These are phyloP conservation scores for Myodes glareolus DNA, from an alignment of 2,113 vertebrate genomes.

Conservation along the genomic window DNA sequence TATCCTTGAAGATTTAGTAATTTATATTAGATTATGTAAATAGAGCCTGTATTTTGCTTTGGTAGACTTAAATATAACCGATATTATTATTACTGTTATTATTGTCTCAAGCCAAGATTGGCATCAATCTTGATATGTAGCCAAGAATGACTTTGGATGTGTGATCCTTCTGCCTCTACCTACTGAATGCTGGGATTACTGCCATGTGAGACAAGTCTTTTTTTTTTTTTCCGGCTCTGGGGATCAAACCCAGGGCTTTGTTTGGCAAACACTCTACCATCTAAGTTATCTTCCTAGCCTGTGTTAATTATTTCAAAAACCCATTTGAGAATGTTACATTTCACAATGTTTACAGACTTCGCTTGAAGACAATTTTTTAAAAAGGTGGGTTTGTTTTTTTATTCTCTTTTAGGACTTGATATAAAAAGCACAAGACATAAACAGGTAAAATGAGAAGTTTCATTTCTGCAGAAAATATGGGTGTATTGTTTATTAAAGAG, in stretches of 20 bases:
- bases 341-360: background rate
- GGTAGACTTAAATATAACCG: background rate
- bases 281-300: background rate
- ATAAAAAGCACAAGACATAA: background rate
- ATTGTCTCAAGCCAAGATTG: background rate
- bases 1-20: background rate
- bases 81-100: background rate
- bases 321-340: background rate
- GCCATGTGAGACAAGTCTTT: background rate
- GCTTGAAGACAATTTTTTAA: background rate
- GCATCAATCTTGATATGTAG: background rate
- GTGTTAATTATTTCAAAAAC: background rate
- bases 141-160: background rate
- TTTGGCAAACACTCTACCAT: background rate
- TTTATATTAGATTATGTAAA: background rate
- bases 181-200: background rate
- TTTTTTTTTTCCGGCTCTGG: background rate
- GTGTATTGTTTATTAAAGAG: background rate
- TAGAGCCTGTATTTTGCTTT: background rate
- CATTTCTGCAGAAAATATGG: background rate
- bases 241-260: background rate
- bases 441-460: background rate
- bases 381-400: background rate
- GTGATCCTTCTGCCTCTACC: background rate
- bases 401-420: background rate